phyloP scores from a whole-genome alignment of 2,888 invertebrate species.

The Calliopum simillimum region DNA sequence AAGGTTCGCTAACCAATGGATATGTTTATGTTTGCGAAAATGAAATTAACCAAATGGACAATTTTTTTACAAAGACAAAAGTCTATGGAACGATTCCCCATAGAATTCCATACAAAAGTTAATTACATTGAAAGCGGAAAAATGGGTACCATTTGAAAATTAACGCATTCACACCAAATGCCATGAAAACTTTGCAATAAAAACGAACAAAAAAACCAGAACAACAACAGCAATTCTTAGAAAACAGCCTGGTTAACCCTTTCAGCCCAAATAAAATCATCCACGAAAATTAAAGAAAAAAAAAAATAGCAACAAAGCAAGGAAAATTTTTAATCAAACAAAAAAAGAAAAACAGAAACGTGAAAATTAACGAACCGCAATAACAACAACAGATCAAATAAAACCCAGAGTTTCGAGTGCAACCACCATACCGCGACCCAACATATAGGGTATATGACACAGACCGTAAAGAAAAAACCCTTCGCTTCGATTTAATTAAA shows the following conservation, averaged over 20 bases:
- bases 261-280: conserved; percentile 4
- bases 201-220: conserved; percentile 6
- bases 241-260: conserved; percentile 10
- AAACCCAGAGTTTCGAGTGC: background rate
- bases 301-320: conserved; percentile 7
- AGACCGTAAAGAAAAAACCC: background rate
- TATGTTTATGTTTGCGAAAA: too few species aligned
- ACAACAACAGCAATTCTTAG: background rate
- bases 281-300: background rate
- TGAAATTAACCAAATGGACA: too few species aligned
- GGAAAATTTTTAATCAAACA: conserved; percentile 16
- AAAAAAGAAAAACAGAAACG: conserved; percentile 21
- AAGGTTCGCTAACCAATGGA: too few species aligned
- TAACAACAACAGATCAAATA: conserved; percentile 19
- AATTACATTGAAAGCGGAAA: conserved; percentile 1
- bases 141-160: conserved; percentile 34
- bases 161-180: conserved; percentile 47
- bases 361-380: conserved; percentile 35
- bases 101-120: background rate
- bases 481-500: conserved; percentile 35
- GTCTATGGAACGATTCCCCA: too few species aligned
- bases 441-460: too few species aligned
- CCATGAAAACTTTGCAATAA: background rate
- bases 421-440: background rate
- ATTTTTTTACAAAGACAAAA: too few species aligned